These are phyloP conservation scores for Esperia sulphurella DNA, from an alignment of 2,888 invertebrate genomes.

Conservation along the genomic window DNA sequence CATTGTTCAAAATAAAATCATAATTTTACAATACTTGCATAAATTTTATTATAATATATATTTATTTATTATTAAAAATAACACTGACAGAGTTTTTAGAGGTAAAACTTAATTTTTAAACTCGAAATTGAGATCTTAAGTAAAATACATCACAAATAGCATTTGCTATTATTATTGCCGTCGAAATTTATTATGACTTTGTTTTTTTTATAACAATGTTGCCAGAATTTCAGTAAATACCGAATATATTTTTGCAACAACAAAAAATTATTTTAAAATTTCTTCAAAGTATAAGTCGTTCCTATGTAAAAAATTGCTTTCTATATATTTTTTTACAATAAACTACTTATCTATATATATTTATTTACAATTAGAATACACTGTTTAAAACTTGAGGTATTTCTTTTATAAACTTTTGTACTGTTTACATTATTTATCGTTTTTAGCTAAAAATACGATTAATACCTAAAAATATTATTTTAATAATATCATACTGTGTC, in stretches of 20 bases:
- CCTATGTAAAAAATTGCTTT: slow-evolving; percentile 41
- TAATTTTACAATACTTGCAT: slow-evolving; percentile 23
- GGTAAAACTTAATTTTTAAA: slow-evolving; percentile 41
- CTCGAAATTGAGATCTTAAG: slow-evolving; percentile 63
- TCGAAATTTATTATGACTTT: slow-evolving; percentile 13
- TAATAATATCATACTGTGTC: slow-evolving; percentile 37
- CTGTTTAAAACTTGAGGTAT: slow-evolving; percentile 66
- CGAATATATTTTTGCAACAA: neutral
- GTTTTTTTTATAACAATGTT: no score
- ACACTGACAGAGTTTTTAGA: slow-evolving; percentile 27
- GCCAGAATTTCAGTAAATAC: no score
- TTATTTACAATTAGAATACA: slow-evolving; percentile 55
- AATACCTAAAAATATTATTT: slow-evolving; percentile 12
- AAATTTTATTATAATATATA: slow-evolving; percentile 16
- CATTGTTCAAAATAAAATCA: slow-evolving; percentile 37
- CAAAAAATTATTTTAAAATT: neutral
- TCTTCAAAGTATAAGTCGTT: slow-evolving; percentile 50
- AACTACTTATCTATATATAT: neutral
- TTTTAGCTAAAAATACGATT: slow-evolving; percentile 4
- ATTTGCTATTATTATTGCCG: slow-evolving; percentile 45
- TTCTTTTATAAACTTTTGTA: slow-evolving; percentile 41
- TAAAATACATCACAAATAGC: slow-evolving; percentile 61
- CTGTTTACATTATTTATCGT: slow-evolving; percentile 24
- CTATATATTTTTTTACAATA: slow-evolving; percentile 29
- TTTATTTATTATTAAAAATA: slow-evolving; percentile 17